phyloP scores from a whole-genome alignment of 2,797 vertebrate genomes.

The Danio kyathit region DNA sequence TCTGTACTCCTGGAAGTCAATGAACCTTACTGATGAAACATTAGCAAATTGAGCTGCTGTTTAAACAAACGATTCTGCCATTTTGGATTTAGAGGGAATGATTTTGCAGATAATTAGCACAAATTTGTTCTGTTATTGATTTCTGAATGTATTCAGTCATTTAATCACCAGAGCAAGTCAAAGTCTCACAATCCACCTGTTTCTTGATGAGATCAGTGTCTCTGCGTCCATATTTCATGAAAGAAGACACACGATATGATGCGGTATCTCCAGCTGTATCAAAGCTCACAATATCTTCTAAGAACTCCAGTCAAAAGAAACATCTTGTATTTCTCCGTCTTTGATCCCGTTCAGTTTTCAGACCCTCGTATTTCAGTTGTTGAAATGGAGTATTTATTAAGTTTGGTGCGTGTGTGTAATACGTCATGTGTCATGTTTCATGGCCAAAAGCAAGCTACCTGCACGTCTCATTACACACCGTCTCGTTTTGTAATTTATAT shows the following conservation, averaged over 20 bases:
- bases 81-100: neutral
- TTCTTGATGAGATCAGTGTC: constrained; percentile 5
- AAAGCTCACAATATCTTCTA: constrained; percentile 33
- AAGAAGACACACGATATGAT: constrained; percentile 11
- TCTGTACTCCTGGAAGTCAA: neutral
- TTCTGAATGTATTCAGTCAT: neutral
- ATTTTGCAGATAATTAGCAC: neutral
- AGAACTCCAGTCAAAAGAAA: constrained; percentile 21
- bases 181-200: neutral
- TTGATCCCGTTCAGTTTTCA: constrained; percentile 34
- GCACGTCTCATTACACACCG: constrained; percentile 17
- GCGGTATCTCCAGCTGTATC: constrained; percentile 9
- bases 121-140: neutral
- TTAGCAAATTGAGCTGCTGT: neutral
- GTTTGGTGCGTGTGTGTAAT: constrained; percentile 28
- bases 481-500: neutral
- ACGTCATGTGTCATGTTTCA: constrained; percentile 49
- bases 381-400: constrained; percentile 26
- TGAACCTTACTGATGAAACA: neutral
- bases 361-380: constrained; percentile 29
- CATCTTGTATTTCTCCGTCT: constrained; percentile 37
- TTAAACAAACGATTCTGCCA: neutral
- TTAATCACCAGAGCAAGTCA: neutral
- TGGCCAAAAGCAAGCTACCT: constrained; percentile 43
- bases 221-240: constrained; percentile 11